Percentiles rank a stretch among this genome's conserved stretches.
Evolutionary conservation across 2,888 invertebrate genomes (phyloP).

Genomic region (Agrochola macilenta): DNA sequence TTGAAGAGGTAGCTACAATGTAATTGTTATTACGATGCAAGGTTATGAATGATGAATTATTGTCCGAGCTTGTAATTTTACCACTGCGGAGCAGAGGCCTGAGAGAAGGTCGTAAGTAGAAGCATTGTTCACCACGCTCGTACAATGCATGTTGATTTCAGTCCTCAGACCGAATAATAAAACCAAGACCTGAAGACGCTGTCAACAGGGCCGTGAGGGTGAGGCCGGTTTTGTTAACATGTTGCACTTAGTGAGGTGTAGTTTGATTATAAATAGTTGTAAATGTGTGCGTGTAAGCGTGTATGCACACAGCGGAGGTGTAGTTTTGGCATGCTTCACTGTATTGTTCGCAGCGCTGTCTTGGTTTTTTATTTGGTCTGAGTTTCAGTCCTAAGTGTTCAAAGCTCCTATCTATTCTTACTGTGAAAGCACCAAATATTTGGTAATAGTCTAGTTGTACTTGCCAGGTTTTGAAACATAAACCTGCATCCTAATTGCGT

Average conservation of each 20-base stretch:
- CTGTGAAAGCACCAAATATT: background rate
- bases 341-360: too few species aligned
- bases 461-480: background rate
- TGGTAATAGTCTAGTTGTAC: background rate
- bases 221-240: too few species aligned
- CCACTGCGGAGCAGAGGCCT: background rate
- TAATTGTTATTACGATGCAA: slow-evolving; percentile 4
- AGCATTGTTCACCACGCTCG: too few species aligned
- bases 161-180: too few species aligned
- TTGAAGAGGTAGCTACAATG: background rate
- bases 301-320: too few species aligned
- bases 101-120: background rate
- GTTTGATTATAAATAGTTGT: too few species aligned
- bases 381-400: background rate
- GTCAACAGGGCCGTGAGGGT: too few species aligned
- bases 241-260: too few species aligned
- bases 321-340: too few species aligned
- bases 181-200: too few species aligned
- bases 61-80: background rate
- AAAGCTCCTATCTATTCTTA: background rate
- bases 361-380: too few species aligned
- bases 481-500: accelerated
- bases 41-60: background rate
- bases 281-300: too few species aligned
- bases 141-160: background rate